Evolutionary conservation across 2,113 vertebrate genomes (phyloP).

Genomic region (Vulpes lagopus): DNA sequence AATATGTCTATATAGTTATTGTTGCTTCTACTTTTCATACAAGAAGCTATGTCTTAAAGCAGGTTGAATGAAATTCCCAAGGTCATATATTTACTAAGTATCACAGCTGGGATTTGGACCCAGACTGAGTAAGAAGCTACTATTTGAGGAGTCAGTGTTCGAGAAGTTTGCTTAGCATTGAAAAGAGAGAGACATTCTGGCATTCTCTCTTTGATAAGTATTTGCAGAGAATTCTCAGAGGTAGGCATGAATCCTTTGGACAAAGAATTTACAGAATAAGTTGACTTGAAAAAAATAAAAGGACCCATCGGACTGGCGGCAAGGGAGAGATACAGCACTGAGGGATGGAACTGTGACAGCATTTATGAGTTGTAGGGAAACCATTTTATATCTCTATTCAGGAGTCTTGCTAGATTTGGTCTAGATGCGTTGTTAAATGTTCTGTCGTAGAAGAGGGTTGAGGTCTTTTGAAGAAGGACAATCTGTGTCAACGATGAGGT

Average conservation of each 20-base stretch:
- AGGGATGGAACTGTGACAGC: background rate
- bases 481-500: constrained; percentile 57
- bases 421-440: constrained; percentile 58
- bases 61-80: background rate
- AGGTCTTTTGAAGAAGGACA: constrained; percentile 35
- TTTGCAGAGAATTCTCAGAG: constrained; percentile 64
- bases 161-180: constrained; percentile 2
- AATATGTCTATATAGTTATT: background rate
- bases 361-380: constrained; percentile 46
- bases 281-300: constrained; percentile 37
- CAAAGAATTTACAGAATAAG: constrained; percentile 55
- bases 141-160: background rate
- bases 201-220: background rate
- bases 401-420: constrained; percentile 48
- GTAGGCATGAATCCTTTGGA: background rate
- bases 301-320: background rate
- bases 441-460: constrained; percentile 49
- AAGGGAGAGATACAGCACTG: background rate
- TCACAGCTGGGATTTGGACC: background rate
- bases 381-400: constrained; percentile 20
- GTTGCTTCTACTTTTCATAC: background rate
- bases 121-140: background rate
- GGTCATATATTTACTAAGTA: background rate
- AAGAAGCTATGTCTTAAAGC: background rate
- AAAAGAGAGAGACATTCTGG: background rate